Conservation (phyloP, 1,140 invertebrate genomes). For the Pinna nobilis region DNA sequence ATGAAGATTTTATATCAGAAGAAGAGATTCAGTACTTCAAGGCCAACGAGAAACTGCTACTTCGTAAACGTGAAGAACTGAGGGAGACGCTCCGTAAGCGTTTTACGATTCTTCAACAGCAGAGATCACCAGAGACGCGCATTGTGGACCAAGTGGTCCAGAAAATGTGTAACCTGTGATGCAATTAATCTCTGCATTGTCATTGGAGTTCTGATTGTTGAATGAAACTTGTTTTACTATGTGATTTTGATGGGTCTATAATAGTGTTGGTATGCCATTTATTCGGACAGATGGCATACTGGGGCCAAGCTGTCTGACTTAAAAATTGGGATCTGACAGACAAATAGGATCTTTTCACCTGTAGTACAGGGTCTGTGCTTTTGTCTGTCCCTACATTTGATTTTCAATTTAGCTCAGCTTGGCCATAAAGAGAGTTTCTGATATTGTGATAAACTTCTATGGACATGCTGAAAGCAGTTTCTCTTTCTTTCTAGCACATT, state of each 20-base stretch:
- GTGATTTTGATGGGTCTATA: too few species aligned
- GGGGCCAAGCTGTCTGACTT: neutral
- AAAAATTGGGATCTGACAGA: neutral
- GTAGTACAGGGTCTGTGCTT: neutral
- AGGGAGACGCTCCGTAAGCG: constrained; percentile 86
- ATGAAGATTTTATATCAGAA: constrained; percentile 86
- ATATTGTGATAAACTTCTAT: neutral
- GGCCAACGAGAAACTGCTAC: constrained; percentile 83
- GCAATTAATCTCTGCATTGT: constrained; percentile 12
- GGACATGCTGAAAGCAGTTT: neutral
- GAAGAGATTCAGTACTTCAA: constrained; percentile 90
- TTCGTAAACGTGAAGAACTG: constrained; percentile 86
- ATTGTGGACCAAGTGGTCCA: constrained; percentile 26
- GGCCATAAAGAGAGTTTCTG: neutral
- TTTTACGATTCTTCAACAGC: constrained; percentile 79
- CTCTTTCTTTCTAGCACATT: too few species aligned
- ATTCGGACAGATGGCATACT: neutral
- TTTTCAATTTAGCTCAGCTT: neutral
- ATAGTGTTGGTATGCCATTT: too few species aligned
- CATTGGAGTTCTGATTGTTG: constrained; percentile 2
- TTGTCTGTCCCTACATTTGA: neutral
- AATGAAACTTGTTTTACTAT: neutral
- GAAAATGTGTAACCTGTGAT: constrained; percentile 36
- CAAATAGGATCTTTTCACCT: neutral
- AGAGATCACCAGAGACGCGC: constrained; percentile 15